Evolutionary conservation across 2,797 vertebrate species (phyloP), one percentile per base, ranked within the genome.

Genomic region (Sibirionetta formosa): DNA sequence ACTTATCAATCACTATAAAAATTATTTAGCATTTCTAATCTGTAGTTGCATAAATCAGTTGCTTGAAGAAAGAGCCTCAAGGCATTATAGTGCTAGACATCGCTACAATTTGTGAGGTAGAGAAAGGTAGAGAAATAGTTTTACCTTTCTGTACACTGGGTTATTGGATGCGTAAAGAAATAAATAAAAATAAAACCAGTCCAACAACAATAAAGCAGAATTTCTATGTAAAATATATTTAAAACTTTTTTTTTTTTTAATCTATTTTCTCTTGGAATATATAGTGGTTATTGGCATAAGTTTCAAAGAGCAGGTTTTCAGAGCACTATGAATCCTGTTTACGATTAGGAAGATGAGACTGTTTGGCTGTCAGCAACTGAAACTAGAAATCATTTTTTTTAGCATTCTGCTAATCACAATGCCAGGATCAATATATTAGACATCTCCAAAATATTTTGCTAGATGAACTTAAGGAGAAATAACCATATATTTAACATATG

Each of bases 11-110:
- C 89, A 92, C 60, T 90, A 40, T 48, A 93, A 95, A 95, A 85
- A 46, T 40, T 91, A 86, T 70, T 76, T 92, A 88, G 61, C 48
- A 76, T 88, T 94, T 95, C 82, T 64, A 92, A 82, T 90, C 29
- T 91, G 54, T 23, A 88, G 27, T 85, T 94, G 82, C 88, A 96
- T 94, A 94, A 94, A 94, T 96, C 91, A 92, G 64, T 85, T 96
- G 26, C 79, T 92, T 82, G 79, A 94, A 94, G 84, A 90, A 84
- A 93, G 68, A 95, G 48, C 89, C 95, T 82, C 94, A 72, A 94
- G 94, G 95, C 91, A 79, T 83, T 95, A 81, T 82, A 81, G 44
- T 78, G 58, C 63, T 89, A 93, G 51, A 83, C 54, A 68, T 50
- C 72, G 38, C 82, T 88, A 76, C 80, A 85, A 86, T 82, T 90